A percentile compares a stretch with the other conserved stretches of the same genome.
phyloP scores from a whole-genome alignment of 2,888 invertebrate species.

The Dendrolimus pini region DNA sequence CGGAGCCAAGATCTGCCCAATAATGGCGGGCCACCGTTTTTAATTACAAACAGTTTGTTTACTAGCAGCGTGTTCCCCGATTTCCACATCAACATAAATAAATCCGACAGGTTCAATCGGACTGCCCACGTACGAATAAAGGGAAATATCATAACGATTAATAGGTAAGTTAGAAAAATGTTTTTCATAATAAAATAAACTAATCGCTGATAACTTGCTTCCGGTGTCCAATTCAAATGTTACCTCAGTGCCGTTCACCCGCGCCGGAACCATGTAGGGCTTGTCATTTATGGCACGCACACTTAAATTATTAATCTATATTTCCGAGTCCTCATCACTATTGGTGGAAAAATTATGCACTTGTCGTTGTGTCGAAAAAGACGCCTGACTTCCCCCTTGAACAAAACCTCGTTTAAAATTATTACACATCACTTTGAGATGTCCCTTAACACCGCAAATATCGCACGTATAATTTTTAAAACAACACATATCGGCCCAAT shows the following conservation, averaged over 20 bases:
- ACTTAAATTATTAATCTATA: neutral
- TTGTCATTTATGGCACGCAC: neutral
- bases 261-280: neutral
- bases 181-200: neutral
- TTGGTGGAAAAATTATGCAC: neutral
- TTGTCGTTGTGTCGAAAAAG: too few relatives aligned
- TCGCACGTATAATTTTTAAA: constrained; percentile 10
- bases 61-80: too few relatives aligned
- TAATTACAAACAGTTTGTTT: too few relatives aligned
- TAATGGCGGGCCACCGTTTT: neutral
- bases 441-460: constrained; percentile 8
- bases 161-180: too few relatives aligned
- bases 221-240: neutral
- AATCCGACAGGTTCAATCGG: too few relatives aligned
- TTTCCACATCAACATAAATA: too few relatives aligned
- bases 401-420: too few relatives aligned
- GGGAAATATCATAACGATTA: neutral
- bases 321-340: constrained; percentile 1
- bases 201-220: too few relatives aligned
- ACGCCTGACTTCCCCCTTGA: neutral
- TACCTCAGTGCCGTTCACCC: neutral
- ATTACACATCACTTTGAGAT: constrained; percentile 10
- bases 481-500: constrained; percentile 7
- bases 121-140: too few relatives aligned
- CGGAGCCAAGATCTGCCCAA: neutral